Base-by-base conservation (phyloP, 2,113 vertebrate species). In the Colistium nudipinnis region DNA sequence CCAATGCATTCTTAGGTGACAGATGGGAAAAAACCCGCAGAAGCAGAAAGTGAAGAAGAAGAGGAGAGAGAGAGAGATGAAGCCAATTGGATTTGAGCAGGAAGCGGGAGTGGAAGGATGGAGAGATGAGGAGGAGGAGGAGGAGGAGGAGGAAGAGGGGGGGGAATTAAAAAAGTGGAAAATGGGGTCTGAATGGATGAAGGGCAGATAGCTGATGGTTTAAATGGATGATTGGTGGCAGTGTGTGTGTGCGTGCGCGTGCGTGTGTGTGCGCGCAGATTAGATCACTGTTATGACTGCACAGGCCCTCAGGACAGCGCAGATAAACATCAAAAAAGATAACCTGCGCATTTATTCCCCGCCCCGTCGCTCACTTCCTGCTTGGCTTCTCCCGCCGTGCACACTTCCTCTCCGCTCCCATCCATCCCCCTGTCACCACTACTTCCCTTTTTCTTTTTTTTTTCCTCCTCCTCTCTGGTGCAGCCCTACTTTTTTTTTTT, bases 251-350 rank as follows among this genome's bases (percentile, higher is more conserved):
- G 70, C 14, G 60, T 24, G 72, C 54, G 65, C 53, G 55, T 43
- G 43, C 22, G 43, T 33, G 68, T 62, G 48, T 44, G 55, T 61
- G 74, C 45, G 70, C 83, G 76, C 66, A 80, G 82, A 90, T 92
- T 84, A 83, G 88, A 90, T 92, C 86, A 86, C 79, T 57, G 84
- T 86, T 87, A 90, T 88, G 79, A 87, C 77, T 86, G 79, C 86
- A 80, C 74, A 53, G 55, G 64, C 87, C 86, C 85, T 52, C 70
- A 84, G 90, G 90, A 89, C 84, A 77, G 47, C 12, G 72, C 51
- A 64, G 84, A 88, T 84, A 84, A 88, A 86, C 81, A 88, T 82
- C 87, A 78, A 70, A 78, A 70, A 81, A 51, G 81, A 89, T 87
- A 84, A 87, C 80, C 81, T 70, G 59, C 80, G 72, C 86, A 72